Conservation (phyloP, 2,113 vertebrate species). For the Malurus cyaneus region DNA sequence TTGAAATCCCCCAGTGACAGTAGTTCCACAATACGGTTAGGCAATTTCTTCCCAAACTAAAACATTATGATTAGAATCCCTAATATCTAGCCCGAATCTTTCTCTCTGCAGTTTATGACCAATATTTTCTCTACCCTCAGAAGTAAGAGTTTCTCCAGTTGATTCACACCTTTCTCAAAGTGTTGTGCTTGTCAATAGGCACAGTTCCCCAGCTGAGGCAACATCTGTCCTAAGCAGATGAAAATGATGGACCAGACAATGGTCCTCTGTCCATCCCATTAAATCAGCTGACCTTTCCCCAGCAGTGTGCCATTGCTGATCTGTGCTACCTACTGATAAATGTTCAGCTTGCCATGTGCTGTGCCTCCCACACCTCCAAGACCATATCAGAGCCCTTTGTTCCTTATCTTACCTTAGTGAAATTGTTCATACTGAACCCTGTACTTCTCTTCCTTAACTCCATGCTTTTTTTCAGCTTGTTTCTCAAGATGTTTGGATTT, state of each 20-base stretch:
- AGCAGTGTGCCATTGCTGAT: neutral
- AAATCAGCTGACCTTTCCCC: neutral
- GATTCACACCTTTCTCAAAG: neutral
- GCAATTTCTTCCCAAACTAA: neutral
- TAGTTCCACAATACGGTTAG: neutral
- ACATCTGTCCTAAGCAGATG: neutral
- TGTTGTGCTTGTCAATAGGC: neutral
- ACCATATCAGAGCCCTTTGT: neutral
- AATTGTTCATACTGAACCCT: neutral
- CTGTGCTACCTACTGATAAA: neutral
- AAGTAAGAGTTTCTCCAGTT: neutral
- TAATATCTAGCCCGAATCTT: neutral
- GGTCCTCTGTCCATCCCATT: neutral
- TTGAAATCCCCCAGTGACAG: slow-evolving; percentile 8
- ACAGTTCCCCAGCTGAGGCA: neutral
- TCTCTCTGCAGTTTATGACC: neutral
- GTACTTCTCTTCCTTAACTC: neutral
- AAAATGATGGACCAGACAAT: neutral
- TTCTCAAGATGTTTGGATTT: neutral
- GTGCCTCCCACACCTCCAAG: neutral
- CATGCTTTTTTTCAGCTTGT: neutral
- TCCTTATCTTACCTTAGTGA: neutral
- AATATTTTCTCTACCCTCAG: neutral
- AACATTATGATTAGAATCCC: neutral
- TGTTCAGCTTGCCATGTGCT: neutral